Conservation (phyloP, 2,797 vertebrate genomes). For the Premnoplex brunnescens region DNA sequence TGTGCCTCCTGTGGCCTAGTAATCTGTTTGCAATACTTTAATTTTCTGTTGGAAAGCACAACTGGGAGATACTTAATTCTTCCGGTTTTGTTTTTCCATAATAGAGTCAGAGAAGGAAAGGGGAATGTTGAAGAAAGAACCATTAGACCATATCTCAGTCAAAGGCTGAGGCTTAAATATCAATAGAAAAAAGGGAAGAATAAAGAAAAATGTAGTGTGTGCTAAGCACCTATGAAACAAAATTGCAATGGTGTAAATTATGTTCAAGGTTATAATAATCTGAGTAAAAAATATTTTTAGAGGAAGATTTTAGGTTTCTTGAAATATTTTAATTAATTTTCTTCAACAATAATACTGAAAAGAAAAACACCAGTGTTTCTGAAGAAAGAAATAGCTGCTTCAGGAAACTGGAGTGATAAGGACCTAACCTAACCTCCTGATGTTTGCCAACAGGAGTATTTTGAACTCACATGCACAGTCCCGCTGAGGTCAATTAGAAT, state of each 20-base stretch:
- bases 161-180: neutral
- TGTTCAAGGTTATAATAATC: neutral
- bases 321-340: neutral
- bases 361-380: neutral
- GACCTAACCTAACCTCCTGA: neutral
- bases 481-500: neutral
- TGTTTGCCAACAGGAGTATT: conserved; percentile 27
- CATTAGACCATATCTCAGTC: neutral
- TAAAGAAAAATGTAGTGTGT: neutral
- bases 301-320: neutral
- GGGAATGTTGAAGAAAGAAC: neutral
- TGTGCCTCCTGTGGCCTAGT: conserved; percentile 52
- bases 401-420: neutral
- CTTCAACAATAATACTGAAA: neutral
- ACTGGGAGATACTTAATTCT: conserved; percentile 50
- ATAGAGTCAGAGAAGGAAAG: conserved; percentile 10
- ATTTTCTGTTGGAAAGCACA: conserved; percentile 58
- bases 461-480: neutral
- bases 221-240: neutral
- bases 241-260: neutral
- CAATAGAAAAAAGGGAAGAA: neutral
- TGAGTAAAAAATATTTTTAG: neutral
- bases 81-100: conserved; percentile 42
- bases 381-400: neutral
- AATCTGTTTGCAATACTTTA: conserved; percentile 65